Conservation (phyloP, 2,888 invertebrate species). For the Empis stercorea region DNA sequence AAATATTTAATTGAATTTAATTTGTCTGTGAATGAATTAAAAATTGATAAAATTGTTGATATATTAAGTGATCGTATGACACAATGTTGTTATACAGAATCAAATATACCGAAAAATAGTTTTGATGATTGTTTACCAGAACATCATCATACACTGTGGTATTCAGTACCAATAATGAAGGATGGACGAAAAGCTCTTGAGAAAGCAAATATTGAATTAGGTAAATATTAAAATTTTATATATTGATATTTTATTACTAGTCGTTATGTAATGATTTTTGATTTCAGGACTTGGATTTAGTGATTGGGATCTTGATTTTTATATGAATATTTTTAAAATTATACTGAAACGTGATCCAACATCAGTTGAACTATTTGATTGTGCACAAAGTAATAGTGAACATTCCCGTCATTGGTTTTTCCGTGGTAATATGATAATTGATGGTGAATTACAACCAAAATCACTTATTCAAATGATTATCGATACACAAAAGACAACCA, state of each 20-base stretch:
- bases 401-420: conserved; percentile 99
- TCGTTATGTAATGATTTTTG: no score
- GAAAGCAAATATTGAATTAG: conserved; percentile 62
- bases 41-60: conserved; percentile 41
- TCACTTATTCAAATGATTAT: conserved; percentile 89
- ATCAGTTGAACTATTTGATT: conserved; percentile 93
- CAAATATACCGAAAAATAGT: conserved; percentile 49
- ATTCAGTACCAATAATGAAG: conserved; percentile 67
- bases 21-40: conserved; percentile 1
- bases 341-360: conserved; percentile 85
- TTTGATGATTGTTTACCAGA: conserved; percentile 54
- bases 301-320: conserved; percentile 82
- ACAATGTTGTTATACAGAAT: conserved; percentile 64
- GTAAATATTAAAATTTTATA: no score
- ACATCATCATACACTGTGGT: conserved; percentile 67
- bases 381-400: conserved; percentile 96
- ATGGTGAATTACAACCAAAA: conserved; percentile 61
- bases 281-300: conserved; percentile 79
- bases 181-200: conserved; percentile 68
- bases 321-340: conserved; percentile 71
- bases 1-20: conserved; percentile 54
- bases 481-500: conserved; percentile 72
- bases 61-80: conserved; percentile 88
- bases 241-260: no score
- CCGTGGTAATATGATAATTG: conserved; percentile 75